Percentiles rank a stretch among this genome's conserved stretches.
Conservation (phyloP, 1,140 invertebrate genomes). For the Megathymus violae region DNA sequence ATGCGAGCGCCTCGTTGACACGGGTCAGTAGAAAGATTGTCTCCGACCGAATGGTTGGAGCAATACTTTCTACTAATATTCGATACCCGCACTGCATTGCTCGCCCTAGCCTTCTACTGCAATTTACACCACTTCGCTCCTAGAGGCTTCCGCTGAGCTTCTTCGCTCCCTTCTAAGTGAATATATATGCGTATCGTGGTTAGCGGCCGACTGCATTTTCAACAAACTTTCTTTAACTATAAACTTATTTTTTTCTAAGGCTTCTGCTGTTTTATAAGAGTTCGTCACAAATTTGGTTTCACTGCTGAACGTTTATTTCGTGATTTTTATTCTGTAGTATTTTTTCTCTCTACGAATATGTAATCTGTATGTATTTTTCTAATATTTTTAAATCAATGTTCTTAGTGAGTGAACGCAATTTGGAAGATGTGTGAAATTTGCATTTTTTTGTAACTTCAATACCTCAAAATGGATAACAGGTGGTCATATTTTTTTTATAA, state of each 20-base stretch:
- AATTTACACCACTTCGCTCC: slow-evolving; percentile 75
- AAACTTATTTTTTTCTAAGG: slow-evolving; percentile 3
- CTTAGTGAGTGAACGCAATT: not conserved
- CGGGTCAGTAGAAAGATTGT: slow-evolving; percentile 71
- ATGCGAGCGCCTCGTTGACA: slow-evolving; percentile 74
- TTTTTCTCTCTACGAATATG: not conserved
- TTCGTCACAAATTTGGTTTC: not conserved
- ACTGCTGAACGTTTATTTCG: not conserved
- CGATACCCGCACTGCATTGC: slow-evolving; percentile 67
- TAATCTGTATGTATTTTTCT: not conserved
- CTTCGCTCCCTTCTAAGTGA: slow-evolving; percentile 7
- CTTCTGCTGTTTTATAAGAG: slow-evolving; percentile 11
- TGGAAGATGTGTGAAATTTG: not conserved
- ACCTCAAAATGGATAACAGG: too few relatives aligned
- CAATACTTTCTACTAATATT: slow-evolving; percentile 76
- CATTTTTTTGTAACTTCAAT: not conserved
- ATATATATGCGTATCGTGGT: not conserved
- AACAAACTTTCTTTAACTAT: slow-evolving; percentile 18
- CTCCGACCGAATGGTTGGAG: slow-evolving; percentile 48
- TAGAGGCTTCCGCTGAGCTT: slow-evolving; percentile 57
- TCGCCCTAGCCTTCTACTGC: slow-evolving; percentile 71
- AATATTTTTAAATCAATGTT: not conserved
- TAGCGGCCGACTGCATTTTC: slow-evolving; percentile 9
- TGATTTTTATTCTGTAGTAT: not conserved
- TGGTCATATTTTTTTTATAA: not conserved